Evolutionary conservation across 2,113 vertebrate genomes (phyloP), one percentile per base, ranked within the genome.

Genomic region (Phalacrocorax aristotelis): DNA sequence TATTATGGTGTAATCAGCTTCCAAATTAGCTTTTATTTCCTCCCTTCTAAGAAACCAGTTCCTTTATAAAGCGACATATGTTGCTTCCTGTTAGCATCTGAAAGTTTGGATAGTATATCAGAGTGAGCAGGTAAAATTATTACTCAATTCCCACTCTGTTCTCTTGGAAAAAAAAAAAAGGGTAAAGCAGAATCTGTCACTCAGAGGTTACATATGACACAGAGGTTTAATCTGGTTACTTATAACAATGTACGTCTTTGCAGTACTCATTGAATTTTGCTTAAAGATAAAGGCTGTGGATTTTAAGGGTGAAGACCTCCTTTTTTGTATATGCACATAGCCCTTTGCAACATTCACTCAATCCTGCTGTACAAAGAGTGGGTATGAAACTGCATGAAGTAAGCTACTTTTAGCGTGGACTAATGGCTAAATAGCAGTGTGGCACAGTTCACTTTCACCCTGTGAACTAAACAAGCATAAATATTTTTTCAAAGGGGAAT

Each of bases 361-460:
- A 0, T 38, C 30, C 48, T 4, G 3, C 42, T 5, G 42, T 4
- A 11, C 2, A 8, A 79, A 17, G 7, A 27, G 23, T 1, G 5
- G 49, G 38, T 64, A 64, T 17, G 44, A 80, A 34, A 6, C 42
- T 68, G 18, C 14, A 36, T 13, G 23, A 64, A 44, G 5, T 16
- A 70, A 46, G 30, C 29, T 54, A 10, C 34, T 44, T 52, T 25
- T 10, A 30, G 19, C 4, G 22, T 69, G 27, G 17, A n/a, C 9
- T 30, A 4, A 4, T 15, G 38, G 38, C 27, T 68, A 23, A 90
- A 75, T 0, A 68, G 34, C 62, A 68, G 38, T 4, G 0, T 27
- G 74, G 51, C 42, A 23, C 51, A 58, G 34, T 27, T 52, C n/a
- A 20, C 21, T 65, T 19, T 42, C 55, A 23, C 62, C 13, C 38